Evolutionary conservation across 2,797 vertebrate species (phyloP).

Genomic region (Pelobates cultripes): DNA sequence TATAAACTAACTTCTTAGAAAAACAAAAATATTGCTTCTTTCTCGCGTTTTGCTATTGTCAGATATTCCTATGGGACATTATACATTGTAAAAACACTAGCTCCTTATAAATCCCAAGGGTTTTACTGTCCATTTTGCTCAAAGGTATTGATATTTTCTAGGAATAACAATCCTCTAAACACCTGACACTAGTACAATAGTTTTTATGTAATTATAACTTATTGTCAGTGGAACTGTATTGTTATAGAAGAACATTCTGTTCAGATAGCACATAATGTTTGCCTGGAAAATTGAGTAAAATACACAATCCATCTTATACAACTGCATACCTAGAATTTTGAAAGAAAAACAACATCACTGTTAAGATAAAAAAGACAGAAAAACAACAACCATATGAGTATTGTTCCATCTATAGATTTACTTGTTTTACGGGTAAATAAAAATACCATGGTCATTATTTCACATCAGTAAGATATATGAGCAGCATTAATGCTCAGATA

Average conservation of each 20-base stretch:
- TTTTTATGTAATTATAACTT: conserved; percentile 40
- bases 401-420: too few species aligned
- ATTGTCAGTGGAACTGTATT: conserved; percentile 29
- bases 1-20: background rate
- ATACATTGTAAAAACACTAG: conserved; percentile 25
- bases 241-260: conserved; percentile 32
- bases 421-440: background rate
- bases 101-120: conserved; percentile 11
- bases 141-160: conserved; percentile 39
- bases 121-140: conserved; percentile 28
- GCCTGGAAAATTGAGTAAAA: conserved; percentile 20
- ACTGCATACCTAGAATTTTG: background rate
- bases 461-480: background rate
- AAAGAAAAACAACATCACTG: too few species aligned
- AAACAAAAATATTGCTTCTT: background rate
- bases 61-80: conserved; percentile 16
- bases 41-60: conserved; percentile 5
- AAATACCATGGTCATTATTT: background rate
- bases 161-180: conserved; percentile 29
- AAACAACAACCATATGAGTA: too few species aligned
- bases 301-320: conserved; percentile 13
- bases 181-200: conserved; percentile 7
- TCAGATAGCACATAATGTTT: conserved; percentile 29
- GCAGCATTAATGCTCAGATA: too few species aligned
- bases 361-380: too few species aligned